A percentile compares a stretch with the other conserved stretches of the same genome.
These are phyloP conservation scores for Heliangelus exortis DNA, from an alignment of 2,797 vertebrate genomes.

Conservation along the genomic window DNA sequence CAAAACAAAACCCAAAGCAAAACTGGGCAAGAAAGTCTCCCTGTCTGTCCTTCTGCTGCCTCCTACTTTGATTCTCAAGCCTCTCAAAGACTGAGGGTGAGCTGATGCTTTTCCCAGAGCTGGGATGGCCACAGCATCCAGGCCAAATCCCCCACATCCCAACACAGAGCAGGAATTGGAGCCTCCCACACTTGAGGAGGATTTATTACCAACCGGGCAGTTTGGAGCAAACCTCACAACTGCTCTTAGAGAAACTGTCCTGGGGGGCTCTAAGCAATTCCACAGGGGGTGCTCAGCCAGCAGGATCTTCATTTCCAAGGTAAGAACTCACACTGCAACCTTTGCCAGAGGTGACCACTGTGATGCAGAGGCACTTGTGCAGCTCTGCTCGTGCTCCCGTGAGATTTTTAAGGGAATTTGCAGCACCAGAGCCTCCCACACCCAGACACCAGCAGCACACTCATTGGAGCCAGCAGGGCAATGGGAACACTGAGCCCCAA, in stretches of 20 bases:
- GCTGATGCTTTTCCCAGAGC: neutral
- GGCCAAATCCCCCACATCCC: neutral
- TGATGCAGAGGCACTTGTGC: neutral
- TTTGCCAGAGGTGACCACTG: neutral
- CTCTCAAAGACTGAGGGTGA: neutral
- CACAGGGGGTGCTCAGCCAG: neutral
- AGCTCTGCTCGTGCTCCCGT: neutral
- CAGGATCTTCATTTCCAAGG: neutral
- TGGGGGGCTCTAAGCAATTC: neutral
- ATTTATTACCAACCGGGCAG: neutral
- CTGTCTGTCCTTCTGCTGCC: neutral
- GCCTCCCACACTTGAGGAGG: neutral
- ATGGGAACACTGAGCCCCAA: neutral
- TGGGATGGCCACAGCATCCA: neutral
- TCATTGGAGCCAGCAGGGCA: neutral
- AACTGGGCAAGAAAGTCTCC: neutral
- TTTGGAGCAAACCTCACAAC: neutral
- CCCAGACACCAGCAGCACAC: neutral
- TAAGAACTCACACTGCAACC: neutral
- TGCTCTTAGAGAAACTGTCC: neutral
- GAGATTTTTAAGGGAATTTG: conserved; percentile 29
- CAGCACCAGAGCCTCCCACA: neutral
- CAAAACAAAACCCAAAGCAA: too few relatives aligned
- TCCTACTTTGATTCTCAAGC: neutral
- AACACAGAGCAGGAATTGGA: neutral